Evolutionary conservation across 1,140 invertebrate genomes (phyloP).

Genomic region (Drosophila sp.): DNA sequence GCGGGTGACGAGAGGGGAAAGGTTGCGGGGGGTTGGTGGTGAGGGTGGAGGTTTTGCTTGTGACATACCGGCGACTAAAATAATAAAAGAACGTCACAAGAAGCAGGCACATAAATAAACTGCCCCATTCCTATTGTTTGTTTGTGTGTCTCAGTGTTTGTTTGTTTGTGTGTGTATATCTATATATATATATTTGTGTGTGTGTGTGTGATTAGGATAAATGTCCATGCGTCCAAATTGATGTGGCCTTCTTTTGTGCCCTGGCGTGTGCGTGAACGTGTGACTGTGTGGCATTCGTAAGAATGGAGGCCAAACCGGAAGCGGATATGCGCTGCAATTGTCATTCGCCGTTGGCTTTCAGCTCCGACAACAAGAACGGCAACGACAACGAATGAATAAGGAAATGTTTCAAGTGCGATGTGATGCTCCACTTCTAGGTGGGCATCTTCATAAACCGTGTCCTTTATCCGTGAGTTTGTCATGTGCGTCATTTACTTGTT

Average conservation of each 20-base stretch:
- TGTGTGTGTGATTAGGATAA: conserved; percentile 79
- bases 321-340: conserved; percentile 82
- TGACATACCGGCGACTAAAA: conserved; percentile 67
- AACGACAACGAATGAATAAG: neutral
- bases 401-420: conserved; percentile 32
- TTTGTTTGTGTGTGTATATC: conserved; percentile 3
- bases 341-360: conserved; percentile 65
- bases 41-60: neutral
- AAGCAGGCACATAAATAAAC: conserved; percentile 78
- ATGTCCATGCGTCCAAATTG: conserved; percentile 79
- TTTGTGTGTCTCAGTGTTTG: too few species aligned
- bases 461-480: conserved; percentile 42
- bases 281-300: neutral
- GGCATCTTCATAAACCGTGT: conserved; percentile 43
- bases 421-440: conserved; percentile 10
- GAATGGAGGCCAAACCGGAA: conserved; percentile 52
- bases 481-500: conserved; percentile 67
- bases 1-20: neutral
- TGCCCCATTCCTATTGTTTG: conserved; percentile 33
- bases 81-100: conserved; percentile 82
- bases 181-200: conserved; percentile 6
- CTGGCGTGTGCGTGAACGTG: conserved; percentile 7
- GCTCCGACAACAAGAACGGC: neutral
- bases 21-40: neutral
- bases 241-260: conserved; percentile 59